Evolutionary conservation across 2,113 vertebrate genomes (phyloP), one percentile per base, ranked within the genome.

Genomic region (Leucopsar rothschildi): DNA sequence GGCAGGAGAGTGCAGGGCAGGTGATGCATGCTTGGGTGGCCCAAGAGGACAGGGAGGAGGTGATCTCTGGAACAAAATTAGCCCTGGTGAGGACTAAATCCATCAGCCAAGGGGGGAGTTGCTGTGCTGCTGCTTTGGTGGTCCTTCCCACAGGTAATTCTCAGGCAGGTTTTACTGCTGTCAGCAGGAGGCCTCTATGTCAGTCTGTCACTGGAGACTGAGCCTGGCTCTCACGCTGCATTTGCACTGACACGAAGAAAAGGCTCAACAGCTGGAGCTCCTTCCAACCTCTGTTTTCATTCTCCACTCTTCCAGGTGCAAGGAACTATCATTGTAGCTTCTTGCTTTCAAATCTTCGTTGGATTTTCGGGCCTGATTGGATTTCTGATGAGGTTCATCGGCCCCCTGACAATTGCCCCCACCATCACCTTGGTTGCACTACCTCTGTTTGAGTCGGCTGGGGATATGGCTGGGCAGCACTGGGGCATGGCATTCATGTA

Each of bases 361-460:
- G 99, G 99, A 39, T 99, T 99, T 97, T 99, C 99, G 2, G 99
- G 99, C 76, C 98, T 99, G 84, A 98, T 99, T 2, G 99, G 99
- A 61, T 98, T 99, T 82, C 98, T 99, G 95, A 98, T 99, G 98
- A 98, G 97, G 65, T 99, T 99, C 96, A 99, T 99, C 1, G 99
- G 99, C 12, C 99, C 99, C 42, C 97, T 99, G 92, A 99, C 99
- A 60, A 99, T 99, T 11, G 99, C 99, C n/a, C 99, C 99, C 15
- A 99, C 99, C 80, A 99, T 99, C 96, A 97, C 99, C 53, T 98
- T 99, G 84, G 99, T 99, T 80, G 98, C 98, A 1, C 97, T 99
- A 33, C 99, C 99, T 23, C 98, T 99, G 88, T 99, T 99, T 64
- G 98, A 99, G 49, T 98, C 99, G 0, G 99, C 98, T 5, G 98